A percentile compares a stretch with the other conserved stretches of the same genome.
Evolutionary conservation across 2,888 invertebrate genomes (phyloP).

Genomic region (Taenaris catops): DNA sequence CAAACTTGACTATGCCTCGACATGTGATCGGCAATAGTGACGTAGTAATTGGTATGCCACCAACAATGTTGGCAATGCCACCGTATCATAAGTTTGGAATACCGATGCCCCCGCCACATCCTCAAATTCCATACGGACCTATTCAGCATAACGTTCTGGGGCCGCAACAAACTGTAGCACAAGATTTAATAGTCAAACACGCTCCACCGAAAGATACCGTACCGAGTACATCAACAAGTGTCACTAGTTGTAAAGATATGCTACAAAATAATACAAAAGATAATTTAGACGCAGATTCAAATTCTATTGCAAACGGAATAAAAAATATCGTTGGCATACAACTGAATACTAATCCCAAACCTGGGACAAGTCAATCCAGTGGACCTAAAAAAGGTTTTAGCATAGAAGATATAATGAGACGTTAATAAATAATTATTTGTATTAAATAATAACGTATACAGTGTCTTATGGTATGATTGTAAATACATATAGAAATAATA

Average conservation of each 20-base stretch:
- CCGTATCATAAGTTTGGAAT: conserved; percentile 70
- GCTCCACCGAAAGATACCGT: conserved; percentile 67
- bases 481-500: conserved; percentile 22
- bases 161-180: conserved; percentile 73
- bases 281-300: conserved; percentile 47
- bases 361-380: conserved; percentile 77
- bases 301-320: conserved; percentile 65
- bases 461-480: conserved; percentile 25
- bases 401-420: conserved; percentile 95
- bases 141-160: conserved; percentile 58
- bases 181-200: conserved; percentile 76
- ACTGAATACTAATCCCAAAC: conserved; percentile 65
- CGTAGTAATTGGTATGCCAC: conserved; percentile 57
- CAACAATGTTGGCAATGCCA: conserved; percentile 65
- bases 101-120: conserved; percentile 66
- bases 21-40: conserved; percentile 48
- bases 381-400: conserved; percentile 91
- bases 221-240: conserved; percentile 56
- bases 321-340: conserved; percentile 76
- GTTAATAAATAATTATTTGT: conserved; percentile 75
- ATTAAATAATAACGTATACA: conserved; percentile 21
- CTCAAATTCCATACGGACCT: conserved; percentile 61
- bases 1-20: conserved; percentile 69
- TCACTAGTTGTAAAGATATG: conserved; percentile 53
- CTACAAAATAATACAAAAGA: conserved; percentile 40